phyloP scores from a whole-genome alignment of 2,888 invertebrate genomes.

The Chelonus formosanus region DNA sequence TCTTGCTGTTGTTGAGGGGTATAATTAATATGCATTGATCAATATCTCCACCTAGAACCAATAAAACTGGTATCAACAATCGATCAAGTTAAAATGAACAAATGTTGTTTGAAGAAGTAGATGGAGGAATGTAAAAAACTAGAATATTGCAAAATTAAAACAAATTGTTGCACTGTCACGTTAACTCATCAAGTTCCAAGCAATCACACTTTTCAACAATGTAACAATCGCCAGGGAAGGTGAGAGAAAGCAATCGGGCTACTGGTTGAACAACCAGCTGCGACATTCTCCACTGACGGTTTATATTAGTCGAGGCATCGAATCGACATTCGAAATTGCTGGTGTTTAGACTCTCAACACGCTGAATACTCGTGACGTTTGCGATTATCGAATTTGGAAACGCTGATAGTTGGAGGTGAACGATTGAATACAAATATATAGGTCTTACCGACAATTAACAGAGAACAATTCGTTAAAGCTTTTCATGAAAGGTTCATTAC shows the following conservation, averaged over 20 bases:
- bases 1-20: no score
- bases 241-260: constrained; percentile 21
- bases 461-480: constrained; percentile 3
- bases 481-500: constrained; percentile 2
- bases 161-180: no score
- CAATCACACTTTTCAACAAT: not conserved
- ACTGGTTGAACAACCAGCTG: constrained; percentile 4
- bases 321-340: constrained; percentile 29
- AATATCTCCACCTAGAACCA: no score
- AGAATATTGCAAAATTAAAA: not conserved
- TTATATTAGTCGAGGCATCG: constrained; percentile 17
- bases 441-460: not conserved
- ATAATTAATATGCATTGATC: no score
- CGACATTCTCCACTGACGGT: constrained; percentile 16
- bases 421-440: not conserved
- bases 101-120: no score
- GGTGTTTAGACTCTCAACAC: constrained; percentile 16
- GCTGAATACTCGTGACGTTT: constrained; percentile 22
- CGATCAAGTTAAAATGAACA: no score
- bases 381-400: constrained; percentile 24
- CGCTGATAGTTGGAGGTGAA: not conserved
- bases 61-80: not conserved
- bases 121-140: not conserved
- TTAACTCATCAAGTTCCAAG: no score
- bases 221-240: constrained; percentile 1